Percentiles rank a stretch among this genome's conserved stretches.
Evolutionary conservation across 2,113 vertebrate species (phyloP).

Genomic region (Panurus biarmicus): DNA sequence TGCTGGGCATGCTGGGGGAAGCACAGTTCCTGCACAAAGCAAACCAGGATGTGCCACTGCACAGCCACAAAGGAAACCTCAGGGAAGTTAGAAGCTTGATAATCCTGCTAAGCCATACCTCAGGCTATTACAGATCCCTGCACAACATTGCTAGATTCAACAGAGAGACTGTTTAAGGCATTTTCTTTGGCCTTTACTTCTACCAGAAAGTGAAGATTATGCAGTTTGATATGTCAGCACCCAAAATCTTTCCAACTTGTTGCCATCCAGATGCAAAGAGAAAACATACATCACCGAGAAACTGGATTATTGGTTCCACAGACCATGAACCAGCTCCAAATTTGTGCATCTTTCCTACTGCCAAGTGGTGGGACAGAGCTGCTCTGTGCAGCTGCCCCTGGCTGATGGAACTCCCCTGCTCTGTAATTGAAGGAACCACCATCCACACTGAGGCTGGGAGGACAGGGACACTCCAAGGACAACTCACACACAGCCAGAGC

Average conservation of each 20-base stretch:
- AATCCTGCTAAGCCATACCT: not conserved
- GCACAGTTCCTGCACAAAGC: not conserved
- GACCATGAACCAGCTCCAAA: not conserved
- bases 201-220: not conserved
- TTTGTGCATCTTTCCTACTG: not conserved
- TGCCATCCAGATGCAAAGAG: not conserved
- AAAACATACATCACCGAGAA: not conserved
- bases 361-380: not conserved
- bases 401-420: not conserved
- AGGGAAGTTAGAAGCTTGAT: not conserved
- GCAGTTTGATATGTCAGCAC: not conserved
- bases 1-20: not conserved
- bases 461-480: not conserved
- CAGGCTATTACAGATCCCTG: conserved; percentile 3
- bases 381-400: not conserved
- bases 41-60: not conserved
- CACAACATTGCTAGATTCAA: not conserved
- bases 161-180: conserved; percentile 17
- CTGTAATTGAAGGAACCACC: not conserved
- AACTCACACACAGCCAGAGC: not conserved
- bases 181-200: conserved; percentile 43
- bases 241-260: not conserved
- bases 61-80: not conserved
- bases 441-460: not conserved
- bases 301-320: not conserved